A percentile compares a stretch with the other conserved stretches of the same genome.
Conservation (phyloP, 2,113 vertebrate genomes). For the Neotoma lepida region DNA sequence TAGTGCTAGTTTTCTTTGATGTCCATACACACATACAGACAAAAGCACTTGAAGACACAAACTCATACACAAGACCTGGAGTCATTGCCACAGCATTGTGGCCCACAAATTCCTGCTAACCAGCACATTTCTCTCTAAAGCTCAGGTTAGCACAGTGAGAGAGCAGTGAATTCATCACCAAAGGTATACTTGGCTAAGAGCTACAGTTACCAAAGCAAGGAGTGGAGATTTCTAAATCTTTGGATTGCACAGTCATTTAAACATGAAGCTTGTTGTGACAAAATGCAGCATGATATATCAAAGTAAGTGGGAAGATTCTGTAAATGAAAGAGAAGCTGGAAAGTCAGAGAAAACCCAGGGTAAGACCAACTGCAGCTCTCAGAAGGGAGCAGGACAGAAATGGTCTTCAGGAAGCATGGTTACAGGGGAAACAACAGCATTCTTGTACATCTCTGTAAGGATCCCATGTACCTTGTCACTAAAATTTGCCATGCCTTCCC, state of each 20-base stretch:
- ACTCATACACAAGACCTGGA: not conserved
- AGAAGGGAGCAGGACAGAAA: not conserved
- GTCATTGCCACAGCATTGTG: fast-evolving
- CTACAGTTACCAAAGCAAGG: slow-evolving; percentile 46
- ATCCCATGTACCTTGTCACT: not conserved
- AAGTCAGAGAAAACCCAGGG: not conserved
- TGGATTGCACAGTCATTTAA: slow-evolving; percentile 52
- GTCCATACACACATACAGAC: not conserved
- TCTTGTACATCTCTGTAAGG: not conserved
- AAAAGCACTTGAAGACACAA: not conserved
- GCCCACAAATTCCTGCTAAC: not conserved
- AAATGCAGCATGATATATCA: slow-evolving; percentile 46
- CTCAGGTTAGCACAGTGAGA: not conserved
- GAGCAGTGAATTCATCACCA: not conserved
- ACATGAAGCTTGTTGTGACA: slow-evolving; percentile 61
- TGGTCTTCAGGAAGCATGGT: not conserved
- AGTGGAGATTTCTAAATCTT: slow-evolving; percentile 53
- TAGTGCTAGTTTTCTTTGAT: not conserved
- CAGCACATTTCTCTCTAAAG: not conserved
- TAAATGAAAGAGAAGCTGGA: slow-evolving; percentile 29
- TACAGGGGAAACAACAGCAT: not conserved
- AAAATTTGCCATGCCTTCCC: not conserved
- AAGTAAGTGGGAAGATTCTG: slow-evolving; percentile 56
- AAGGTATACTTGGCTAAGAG: slow-evolving; percentile 7
- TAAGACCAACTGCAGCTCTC: not conserved